Base-by-base conservation (phyloP, 2,888 invertebrate species). In the Hirudinaria manillensis region DNA sequence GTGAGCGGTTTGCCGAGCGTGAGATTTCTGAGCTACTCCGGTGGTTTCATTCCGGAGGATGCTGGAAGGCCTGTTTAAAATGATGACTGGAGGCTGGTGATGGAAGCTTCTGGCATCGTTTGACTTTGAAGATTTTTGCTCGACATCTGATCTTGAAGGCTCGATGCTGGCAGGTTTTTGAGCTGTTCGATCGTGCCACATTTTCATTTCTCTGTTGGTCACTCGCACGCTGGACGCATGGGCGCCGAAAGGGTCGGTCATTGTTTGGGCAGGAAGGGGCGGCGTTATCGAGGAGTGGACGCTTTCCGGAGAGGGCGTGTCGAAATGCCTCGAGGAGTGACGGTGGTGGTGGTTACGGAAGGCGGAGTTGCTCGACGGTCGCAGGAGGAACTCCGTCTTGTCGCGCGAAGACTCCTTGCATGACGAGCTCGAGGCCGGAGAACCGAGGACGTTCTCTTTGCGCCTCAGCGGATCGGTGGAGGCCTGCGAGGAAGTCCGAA, bases 171-270 rank as follows among this genome's bases (percentile, higher is more conserved):
- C 1, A 3, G 45, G 13, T 45, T 45, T 10, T 16, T 10, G 45
- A 1, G 45, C 45, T 10, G 45, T 16, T 45, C 45, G 55, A 21
- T 73, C 73, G 13, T 73, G 73, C 73, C 73, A 73, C 27, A 36
- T 24, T 21, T 56, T 73, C 61, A 73, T 27, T 36, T 73, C 73
- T 36, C 55, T 73, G 45, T 65, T 73, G 1, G 73, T 73, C 13
- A 73, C 38, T 4, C 73, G 32, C 10, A 73, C 34, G 34, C 73
- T 73, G 10, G 73, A 56, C 13, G 45, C 45, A 45, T 45, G 45
- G 24, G 32, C 36, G 10, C 73, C 73, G 65, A 73, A 73, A 65
- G 19, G 51, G 13, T 73, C 73, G n/a, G 34, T 29, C 55, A 32
- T n/a, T 0, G 65, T 51, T 21, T 61, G 65, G 16, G 61, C n/a